Conservation (phyloP, 2,888 invertebrate species). For the Linyphia triangularis region DNA sequence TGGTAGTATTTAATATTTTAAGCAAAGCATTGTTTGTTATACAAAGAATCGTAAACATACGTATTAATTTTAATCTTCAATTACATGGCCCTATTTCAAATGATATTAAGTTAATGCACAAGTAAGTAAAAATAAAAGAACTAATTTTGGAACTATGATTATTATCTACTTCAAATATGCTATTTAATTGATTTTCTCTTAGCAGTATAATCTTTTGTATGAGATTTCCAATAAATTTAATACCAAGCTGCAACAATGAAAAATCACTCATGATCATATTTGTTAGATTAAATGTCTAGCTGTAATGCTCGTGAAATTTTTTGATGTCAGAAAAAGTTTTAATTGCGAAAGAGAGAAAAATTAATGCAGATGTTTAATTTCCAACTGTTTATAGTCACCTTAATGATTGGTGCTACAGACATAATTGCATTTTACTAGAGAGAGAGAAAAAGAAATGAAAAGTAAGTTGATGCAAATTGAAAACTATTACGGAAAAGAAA, state of each 20-base stretch:
- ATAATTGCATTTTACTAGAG: conserved; percentile 14
- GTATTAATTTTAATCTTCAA: too few species aligned
- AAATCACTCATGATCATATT: background rate
- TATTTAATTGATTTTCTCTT: too few species aligned
- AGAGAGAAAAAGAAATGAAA: background rate
- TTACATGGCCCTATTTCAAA: too few species aligned
- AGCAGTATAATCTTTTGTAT: too few species aligned
- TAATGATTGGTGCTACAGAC: conserved; percentile 29
- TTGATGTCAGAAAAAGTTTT: conserved; percentile 38
- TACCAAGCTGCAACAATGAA: background rate
- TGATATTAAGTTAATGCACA: too few species aligned
- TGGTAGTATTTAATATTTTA: too few species aligned
- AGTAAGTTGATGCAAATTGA: conserved; percentile 44
- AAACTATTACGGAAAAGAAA: background rate
- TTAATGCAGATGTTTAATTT: conserved; percentile 52
- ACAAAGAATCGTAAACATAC: too few species aligned
- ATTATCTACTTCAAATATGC: too few species aligned
- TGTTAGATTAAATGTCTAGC: conserved; percentile 30
- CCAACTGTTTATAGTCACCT: conserved; percentile 26
- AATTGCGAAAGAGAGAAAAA: conserved; percentile 17
- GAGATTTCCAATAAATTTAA: too few species aligned
- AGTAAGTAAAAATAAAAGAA: too few species aligned
- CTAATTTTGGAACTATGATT: too few species aligned
- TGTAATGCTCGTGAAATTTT: conserved; percentile 17
- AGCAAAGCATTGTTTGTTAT: too few species aligned